These are phyloP conservation scores for Coremacera marginata DNA, from an alignment of 2,888 invertebrate species.

Conservation along the genomic window DNA sequence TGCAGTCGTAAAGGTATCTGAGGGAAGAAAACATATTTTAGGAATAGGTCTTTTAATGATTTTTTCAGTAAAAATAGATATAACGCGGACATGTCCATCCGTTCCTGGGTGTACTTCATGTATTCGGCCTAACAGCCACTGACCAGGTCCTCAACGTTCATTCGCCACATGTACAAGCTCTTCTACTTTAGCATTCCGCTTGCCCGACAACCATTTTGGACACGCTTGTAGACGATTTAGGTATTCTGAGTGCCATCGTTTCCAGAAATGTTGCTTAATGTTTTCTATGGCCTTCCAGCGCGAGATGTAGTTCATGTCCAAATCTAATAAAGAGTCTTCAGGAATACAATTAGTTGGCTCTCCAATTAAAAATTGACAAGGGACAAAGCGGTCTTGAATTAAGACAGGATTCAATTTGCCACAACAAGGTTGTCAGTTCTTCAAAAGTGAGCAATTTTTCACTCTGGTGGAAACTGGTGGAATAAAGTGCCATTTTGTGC, in stretches of 20 bases:
- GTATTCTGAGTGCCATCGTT: slow-evolving; percentile 40
- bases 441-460: no score
- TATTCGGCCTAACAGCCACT: slow-evolving; percentile 34
- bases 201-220: no score
- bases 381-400: slow-evolving; percentile 39
- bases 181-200: no score
- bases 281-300: slow-evolving; percentile 37
- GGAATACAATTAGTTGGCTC: slow-evolving; percentile 29
- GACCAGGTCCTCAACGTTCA: slow-evolving; percentile 32
- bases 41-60: no score
- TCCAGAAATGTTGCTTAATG: slow-evolving; percentile 44
- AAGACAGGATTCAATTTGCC: no score
- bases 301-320: no score
- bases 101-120: slow-evolving; percentile 39
- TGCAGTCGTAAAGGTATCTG: no score
- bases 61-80: no score
- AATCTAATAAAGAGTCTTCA: slow-evolving; percentile 31
- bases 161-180: no score
- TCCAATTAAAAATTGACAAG: slow-evolving; percentile 36
- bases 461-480: slow-evolving; percentile 40
- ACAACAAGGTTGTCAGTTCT: no score
- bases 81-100: slow-evolving; percentile 40
- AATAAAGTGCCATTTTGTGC: slow-evolving; percentile 38
- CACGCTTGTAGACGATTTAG: slow-evolving; percentile 38
- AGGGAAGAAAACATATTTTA: no score